phyloP scores from a whole-genome alignment of 1,140 invertebrate species.

The Pseudachorutes palmiensis region DNA sequence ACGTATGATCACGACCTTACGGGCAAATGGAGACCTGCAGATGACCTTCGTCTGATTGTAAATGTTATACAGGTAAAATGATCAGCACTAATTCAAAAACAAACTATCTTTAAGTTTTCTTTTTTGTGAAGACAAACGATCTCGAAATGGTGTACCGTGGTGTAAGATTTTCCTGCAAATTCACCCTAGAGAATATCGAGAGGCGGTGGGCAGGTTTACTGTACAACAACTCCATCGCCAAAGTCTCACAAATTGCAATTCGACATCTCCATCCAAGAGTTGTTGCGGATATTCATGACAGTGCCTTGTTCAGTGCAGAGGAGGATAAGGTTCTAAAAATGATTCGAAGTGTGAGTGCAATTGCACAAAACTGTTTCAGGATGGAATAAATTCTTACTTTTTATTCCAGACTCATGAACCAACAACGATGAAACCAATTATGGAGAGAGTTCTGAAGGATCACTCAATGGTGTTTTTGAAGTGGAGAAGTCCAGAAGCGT shows the following conservation, averaged over 20 bases:
- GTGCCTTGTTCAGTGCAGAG: conserved; percentile 76
- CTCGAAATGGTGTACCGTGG: conserved; percentile 76
- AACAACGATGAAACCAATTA: conserved; percentile 72
- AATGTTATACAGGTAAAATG: conserved; percentile 76
- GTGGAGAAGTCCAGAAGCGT: conserved; percentile 70
- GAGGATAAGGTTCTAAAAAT: conserved; percentile 81
- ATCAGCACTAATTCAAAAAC: neutral
- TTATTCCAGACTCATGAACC: conserved; percentile 11
- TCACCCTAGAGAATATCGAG: conserved; percentile 86
- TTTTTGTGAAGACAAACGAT: conserved; percentile 66
- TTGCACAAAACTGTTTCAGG: neutral
- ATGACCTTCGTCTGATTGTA: conserved; percentile 87
- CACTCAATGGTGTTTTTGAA: conserved; percentile 79
- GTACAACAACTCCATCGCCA: conserved; percentile 79
- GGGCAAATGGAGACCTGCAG: conserved; percentile 79
- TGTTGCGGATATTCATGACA: conserved; percentile 73
- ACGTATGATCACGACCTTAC: conserved; percentile 4
- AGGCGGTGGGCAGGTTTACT: conserved; percentile 91
- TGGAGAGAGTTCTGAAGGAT: conserved; percentile 51
- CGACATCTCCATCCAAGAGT: conserved; percentile 85
- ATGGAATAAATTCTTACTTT: neutral
- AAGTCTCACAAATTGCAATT: conserved; percentile 83
- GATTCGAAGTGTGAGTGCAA: conserved; percentile 65
- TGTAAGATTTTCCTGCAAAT: conserved; percentile 91
- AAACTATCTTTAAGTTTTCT: conserved; percentile 14